These are phyloP conservation scores for Galerucella calmariensis DNA, from an alignment of 2,888 invertebrate species.

Conservation along the genomic window DNA sequence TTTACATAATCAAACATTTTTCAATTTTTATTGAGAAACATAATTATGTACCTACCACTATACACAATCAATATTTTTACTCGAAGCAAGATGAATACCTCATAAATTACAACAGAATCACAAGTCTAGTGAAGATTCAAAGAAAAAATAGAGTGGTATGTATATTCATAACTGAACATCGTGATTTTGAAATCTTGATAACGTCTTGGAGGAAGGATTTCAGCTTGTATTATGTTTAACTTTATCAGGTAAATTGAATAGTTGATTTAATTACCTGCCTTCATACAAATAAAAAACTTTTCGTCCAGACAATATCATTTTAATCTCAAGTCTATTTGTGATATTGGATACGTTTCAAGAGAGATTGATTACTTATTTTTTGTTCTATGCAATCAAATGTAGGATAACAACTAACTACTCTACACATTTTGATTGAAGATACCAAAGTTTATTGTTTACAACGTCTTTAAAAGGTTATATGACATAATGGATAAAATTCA, in stretches of 20 bases:
- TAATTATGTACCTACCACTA: slow-evolving; percentile 6
- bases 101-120: slow-evolving; percentile 38
- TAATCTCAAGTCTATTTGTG: not conserved
- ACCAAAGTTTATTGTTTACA: too few species aligned
- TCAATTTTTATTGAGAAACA: not conserved
- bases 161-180: slow-evolving; percentile 46
- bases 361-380: slow-evolving; percentile 6
- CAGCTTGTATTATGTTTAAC: slow-evolving; percentile 34
- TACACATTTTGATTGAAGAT: too few species aligned
- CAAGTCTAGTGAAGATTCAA: slow-evolving; percentile 31
- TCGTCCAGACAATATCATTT: slow-evolving; percentile 2
- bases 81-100: slow-evolving; percentile 30
- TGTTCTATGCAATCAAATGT: too few species aligned
- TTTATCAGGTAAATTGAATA: slow-evolving; percentile 39
- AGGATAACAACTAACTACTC: too few species aligned
- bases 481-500: too few species aligned
- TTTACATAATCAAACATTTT: too few species aligned
- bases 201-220: slow-evolving; percentile 41
- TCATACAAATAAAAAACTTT: slow-evolving; percentile 17
- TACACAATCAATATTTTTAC: slow-evolving; percentile 13
- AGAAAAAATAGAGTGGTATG: slow-evolving; percentile 45
- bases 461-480: too few species aligned
- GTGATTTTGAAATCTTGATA: slow-evolving; percentile 46
- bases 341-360: not conserved
- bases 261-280: slow-evolving; percentile 37